Percentiles rank a stretch among this genome's conserved stretches.
phyloP scores from a whole-genome alignment of 2,797 vertebrate species.

The Mormyrops boulengeri region DNA sequence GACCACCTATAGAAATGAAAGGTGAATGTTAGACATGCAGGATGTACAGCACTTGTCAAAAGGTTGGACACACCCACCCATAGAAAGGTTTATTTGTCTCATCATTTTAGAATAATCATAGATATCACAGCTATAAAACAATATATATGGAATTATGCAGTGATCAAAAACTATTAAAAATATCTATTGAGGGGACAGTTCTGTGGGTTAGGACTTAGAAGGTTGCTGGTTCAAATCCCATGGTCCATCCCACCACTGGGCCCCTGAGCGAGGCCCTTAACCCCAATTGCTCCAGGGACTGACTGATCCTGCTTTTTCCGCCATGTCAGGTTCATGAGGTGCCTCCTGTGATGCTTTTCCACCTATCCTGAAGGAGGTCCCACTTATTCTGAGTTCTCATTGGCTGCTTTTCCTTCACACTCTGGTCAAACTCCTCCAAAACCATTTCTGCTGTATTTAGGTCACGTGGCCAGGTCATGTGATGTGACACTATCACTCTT shows the following conservation, averaged over 20 bases:
- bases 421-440: neutral
- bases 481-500: neutral
- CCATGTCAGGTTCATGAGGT: neutral
- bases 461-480: neutral
- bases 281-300: neutral
- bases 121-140: neutral
- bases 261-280: neutral
- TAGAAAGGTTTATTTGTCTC: neutral
- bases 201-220: neutral
- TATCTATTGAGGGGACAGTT: neutral
- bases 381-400: neutral
- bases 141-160: neutral
- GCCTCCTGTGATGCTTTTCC: neutral
- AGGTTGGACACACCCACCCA: neutral
- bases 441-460: neutral
- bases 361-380: neutral
- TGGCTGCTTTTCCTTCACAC: neutral
- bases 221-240: neutral
- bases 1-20: slow-evolving; percentile 44
- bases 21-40: neutral
- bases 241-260: neutral
- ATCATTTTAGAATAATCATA: neutral
- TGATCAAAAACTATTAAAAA: neutral
- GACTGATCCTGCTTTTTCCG: neutral
- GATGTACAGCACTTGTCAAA: neutral